These are phyloP conservation scores for Dynastes tityus DNA, from an alignment of 2,888 invertebrate genomes.

Conservation along the genomic window DNA sequence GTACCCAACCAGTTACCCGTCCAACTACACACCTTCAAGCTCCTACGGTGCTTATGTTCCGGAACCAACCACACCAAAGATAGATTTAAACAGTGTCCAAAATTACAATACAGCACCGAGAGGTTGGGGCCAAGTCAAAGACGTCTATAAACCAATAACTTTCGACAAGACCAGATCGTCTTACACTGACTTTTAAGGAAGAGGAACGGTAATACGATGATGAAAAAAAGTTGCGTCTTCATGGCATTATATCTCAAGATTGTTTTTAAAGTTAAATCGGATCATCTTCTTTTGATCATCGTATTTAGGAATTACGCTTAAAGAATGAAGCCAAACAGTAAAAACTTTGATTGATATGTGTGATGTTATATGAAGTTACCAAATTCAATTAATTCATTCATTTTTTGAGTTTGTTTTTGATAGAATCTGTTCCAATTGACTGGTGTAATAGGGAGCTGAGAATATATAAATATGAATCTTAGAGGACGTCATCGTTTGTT, in stretches of 20 bases:
- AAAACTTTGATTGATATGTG: conserved; percentile 12
- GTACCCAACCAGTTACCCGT: conserved; percentile 45
- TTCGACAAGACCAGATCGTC: conserved; percentile 72
- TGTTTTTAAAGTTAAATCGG: neutral
- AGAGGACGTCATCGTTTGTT: too few relatives aligned
- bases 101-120: conserved; percentile 90
- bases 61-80: conserved; percentile 59
- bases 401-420: too few relatives aligned
- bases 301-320: neutral
- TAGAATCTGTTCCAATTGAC: too few relatives aligned
- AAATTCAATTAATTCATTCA: neutral
- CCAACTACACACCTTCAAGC: conserved; percentile 47
- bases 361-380: conserved; percentile 2
- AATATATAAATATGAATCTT: too few relatives aligned
- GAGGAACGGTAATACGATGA: neutral
- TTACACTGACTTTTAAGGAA: conserved; percentile 73
- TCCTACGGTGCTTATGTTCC: conserved; percentile 38
- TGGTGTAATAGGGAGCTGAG: too few relatives aligned
- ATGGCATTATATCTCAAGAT: neutral
- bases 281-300: neutral
- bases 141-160: conserved; percentile 82
- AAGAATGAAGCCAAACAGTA: neutral
- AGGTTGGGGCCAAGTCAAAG: conserved; percentile 83
- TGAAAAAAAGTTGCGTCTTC: neutral
- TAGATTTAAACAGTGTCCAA: conserved; percentile 64